Evolutionary conservation across 2,888 invertebrate genomes (phyloP).

Genomic region (Drosophila acutilabella): DNA sequence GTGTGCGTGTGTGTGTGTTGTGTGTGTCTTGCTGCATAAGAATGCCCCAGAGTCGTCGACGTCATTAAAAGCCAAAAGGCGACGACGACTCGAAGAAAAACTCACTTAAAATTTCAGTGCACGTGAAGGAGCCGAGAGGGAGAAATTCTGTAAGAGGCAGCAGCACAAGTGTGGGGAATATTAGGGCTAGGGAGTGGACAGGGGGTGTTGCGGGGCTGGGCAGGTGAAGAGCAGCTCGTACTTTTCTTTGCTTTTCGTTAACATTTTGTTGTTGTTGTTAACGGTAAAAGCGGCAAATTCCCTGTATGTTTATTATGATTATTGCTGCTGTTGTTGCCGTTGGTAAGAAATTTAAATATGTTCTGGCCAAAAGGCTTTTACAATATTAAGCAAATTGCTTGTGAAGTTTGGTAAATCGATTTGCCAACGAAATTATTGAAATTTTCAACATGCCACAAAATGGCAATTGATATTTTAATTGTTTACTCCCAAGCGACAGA

Average conservation of each 20-base stretch:
- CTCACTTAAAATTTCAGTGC: constrained; percentile 78
- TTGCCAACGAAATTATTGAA: constrained; percentile 31
- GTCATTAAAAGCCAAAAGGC: constrained; percentile 79
- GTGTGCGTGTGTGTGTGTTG: constrained; percentile 46
- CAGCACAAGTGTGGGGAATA: not conserved
- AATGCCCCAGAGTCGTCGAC: constrained; percentile 73
- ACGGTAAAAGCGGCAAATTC: constrained; percentile 46
- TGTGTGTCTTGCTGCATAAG: constrained; percentile 68
- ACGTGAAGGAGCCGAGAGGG: constrained; percentile 59
- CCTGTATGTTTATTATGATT: constrained; percentile 41
- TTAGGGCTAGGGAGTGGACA: not conserved
- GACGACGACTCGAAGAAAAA: constrained; percentile 63
- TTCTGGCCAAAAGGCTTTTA: constrained; percentile 26
- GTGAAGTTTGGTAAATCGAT: constrained; percentile 41
- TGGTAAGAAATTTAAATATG: constrained; percentile 58
- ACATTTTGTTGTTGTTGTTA: constrained; percentile 37
- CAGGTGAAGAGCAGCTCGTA: constrained; percentile 15
- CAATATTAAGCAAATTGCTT: constrained; percentile 54
- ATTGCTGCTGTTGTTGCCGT: constrained; percentile 23
- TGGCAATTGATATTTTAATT: constrained; percentile 24
- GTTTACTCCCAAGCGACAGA: not conserved
- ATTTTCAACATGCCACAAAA: constrained; percentile 8
- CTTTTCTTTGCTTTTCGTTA: constrained; percentile 18
- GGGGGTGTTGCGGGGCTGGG: not conserved
- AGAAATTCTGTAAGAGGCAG: constrained; percentile 6